Evolutionary conservation across 2,888 invertebrate species (phyloP).

Genomic region (Sinohyriopsis cumingii): DNA sequence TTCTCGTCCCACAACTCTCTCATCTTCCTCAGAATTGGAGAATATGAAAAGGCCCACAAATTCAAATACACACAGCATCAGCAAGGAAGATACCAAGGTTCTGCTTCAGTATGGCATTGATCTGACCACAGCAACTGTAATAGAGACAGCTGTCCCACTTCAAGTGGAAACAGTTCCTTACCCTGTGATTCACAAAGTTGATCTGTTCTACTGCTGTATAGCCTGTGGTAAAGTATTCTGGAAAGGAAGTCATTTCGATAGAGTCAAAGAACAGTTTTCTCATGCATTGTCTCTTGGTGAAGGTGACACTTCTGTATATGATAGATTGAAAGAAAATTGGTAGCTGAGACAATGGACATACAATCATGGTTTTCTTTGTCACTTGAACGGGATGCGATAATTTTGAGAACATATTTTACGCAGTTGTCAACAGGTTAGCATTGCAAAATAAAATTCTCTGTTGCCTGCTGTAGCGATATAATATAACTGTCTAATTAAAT

Average conservation of each 20-base stretch:
- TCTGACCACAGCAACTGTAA: conserved; percentile 33
- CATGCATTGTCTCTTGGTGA: conserved; percentile 47
- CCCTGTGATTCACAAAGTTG: conserved; percentile 73
- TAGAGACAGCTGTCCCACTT: conserved; percentile 37
- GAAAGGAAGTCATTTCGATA: conserved; percentile 76
- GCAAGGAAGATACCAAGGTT: conserved; percentile 2
- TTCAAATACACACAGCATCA: too few relatives aligned
- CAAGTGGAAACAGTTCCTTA: conserved; percentile 74
- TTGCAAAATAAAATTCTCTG: too few relatives aligned
- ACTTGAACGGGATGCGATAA: too few relatives aligned
- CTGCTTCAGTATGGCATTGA: conserved; percentile 38
- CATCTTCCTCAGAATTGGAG: too few relatives aligned
- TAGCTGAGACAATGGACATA: too few relatives aligned
- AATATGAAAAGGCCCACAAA: too few relatives aligned
- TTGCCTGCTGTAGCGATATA: too few relatives aligned
- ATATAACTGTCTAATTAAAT: too few relatives aligned
- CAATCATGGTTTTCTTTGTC: too few relatives aligned
- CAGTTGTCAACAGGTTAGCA: too few relatives aligned
- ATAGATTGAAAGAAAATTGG: conserved; percentile 11
- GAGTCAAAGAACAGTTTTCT: conserved; percentile 62
- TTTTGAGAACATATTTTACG: too few relatives aligned
- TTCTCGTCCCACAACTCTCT: too few relatives aligned
- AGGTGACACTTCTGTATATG: conserved; percentile 19
- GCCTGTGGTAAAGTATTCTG: conserved; percentile 85
- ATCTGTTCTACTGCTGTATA: conserved; percentile 81